Conservation (phyloP, 2,888 invertebrate genomes). For the Eupithecia vulgata region DNA sequence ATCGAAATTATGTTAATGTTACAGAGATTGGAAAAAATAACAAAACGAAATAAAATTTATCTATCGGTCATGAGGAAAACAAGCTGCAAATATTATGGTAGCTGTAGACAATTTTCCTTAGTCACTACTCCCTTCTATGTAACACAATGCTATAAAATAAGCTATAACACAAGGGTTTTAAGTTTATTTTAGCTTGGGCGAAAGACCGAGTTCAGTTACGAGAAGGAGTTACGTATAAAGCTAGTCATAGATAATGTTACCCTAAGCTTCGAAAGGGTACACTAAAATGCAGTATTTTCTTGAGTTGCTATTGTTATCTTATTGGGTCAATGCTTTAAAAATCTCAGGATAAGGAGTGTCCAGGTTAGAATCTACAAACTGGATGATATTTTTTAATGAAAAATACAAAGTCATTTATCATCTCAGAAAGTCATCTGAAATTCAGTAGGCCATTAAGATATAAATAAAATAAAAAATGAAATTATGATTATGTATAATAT, state of each 20-base stretch:
- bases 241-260: not conserved
- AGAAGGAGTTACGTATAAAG: not conserved
- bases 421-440: no score
- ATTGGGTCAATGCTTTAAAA: not conserved
- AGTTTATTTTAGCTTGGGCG: not conserved
- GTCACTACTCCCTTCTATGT: not conserved
- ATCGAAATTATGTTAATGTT: not conserved
- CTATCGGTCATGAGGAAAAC: not conserved
- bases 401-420: no score
- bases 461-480: no score
- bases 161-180: not conserved
- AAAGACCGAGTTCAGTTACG: not conserved
- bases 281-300: conserved; percentile 3
- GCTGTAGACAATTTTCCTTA: not conserved
- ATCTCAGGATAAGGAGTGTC: not conserved
- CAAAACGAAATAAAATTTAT: not conserved
- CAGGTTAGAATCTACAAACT: not conserved
- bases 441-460: no score
- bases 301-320: not conserved
- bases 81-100: not conserved
- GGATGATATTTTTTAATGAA: not conserved
- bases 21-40: not conserved
- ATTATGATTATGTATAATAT: no score
- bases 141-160: not conserved
- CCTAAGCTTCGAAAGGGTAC: not conserved